phyloP scores from a whole-genome alignment of 2,797 vertebrate species.

The Cynodonichthys magdalenae region DNA sequence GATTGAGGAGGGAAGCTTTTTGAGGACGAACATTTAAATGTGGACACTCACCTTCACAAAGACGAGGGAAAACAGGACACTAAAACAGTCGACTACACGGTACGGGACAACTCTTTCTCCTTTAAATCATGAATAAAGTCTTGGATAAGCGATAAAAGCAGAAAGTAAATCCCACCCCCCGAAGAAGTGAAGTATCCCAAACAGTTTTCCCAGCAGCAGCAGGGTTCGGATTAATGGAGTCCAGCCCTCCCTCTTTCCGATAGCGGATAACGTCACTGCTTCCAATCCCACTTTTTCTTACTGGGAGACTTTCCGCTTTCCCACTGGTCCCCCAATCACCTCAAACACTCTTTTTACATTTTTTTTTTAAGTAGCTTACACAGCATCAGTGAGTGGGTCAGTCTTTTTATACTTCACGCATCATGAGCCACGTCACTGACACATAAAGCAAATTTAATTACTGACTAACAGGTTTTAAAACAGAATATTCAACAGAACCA shows the following conservation, averaged over 20 bases:
- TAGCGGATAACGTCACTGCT: constrained; percentile 77
- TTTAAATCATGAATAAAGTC: constrained; percentile 63
- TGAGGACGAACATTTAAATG: constrained; percentile 56
- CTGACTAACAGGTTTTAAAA: too few species aligned
- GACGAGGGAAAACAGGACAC: constrained; percentile 49
- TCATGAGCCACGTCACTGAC: neutral
- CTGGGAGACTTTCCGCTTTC: constrained; percentile 47
- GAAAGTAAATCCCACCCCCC: constrained; percentile 47
- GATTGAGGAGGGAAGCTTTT: constrained; percentile 23
- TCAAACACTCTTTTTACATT: neutral
- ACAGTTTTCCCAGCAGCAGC: constrained; percentile 67
- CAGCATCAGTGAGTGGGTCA: neutral
- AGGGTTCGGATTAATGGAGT: constrained; percentile 84
- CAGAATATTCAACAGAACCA: too few species aligned
- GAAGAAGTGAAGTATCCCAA: constrained; percentile 79
- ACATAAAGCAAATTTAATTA: too few species aligned
- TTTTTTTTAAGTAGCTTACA: neutral
- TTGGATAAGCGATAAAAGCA: constrained; percentile 39
- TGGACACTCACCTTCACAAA: constrained; percentile 83
- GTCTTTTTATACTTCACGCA: neutral
- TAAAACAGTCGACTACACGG: constrained; percentile 62
- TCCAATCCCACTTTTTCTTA: constrained; percentile 74
- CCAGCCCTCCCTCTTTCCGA: constrained; percentile 72
- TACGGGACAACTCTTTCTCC: constrained; percentile 35
- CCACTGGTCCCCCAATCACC: constrained; percentile 35